These are phyloP conservation scores for Caenorhabditis sp. DNA, from an alignment of 2,888 invertebrate genomes.

Conservation along the genomic window DNA sequence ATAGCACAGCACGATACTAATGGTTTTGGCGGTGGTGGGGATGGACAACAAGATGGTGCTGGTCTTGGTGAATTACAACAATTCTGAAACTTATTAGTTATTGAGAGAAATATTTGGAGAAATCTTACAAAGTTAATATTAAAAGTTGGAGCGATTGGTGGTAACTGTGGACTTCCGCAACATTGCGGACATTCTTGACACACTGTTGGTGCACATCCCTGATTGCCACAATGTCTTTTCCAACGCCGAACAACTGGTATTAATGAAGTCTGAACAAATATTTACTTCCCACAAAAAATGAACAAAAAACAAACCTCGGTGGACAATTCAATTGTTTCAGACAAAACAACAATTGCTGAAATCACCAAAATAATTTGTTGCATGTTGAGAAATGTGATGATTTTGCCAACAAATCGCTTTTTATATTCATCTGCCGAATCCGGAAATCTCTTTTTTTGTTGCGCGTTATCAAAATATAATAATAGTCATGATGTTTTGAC, in stretches of 20 bases:
- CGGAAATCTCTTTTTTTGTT: not conserved
- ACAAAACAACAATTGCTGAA: not conserved
- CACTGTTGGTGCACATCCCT: slow-evolving; percentile 30
- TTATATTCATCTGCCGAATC: not conserved
- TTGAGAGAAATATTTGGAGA: not conserved
- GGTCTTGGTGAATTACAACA: slow-evolving; percentile 48
- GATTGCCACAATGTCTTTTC: slow-evolving; percentile 33
- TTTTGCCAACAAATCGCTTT: not conserved
- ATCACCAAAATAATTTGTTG: not conserved
- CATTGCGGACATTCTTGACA: slow-evolving; percentile 44
- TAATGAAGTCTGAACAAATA: slow-evolving; percentile 14
- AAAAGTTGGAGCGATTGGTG: slow-evolving; percentile 20
- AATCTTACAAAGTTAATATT: slow-evolving; percentile 30
- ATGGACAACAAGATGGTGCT: slow-evolving; percentile 39
- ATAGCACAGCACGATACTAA: slow-evolving; percentile 9
- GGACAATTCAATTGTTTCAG: not conserved
- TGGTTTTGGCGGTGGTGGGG: slow-evolving; percentile 21
- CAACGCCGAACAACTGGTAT: slow-evolving; percentile 24
- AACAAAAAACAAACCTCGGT: not conserved
- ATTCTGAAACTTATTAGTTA: slow-evolving; percentile 13
- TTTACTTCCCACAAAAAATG: not conserved
- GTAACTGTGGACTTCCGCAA: slow-evolving; percentile 11
- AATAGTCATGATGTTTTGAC: slow-evolving; percentile 6
- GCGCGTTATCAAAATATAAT: slow-evolving; percentile 7
- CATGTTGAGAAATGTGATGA: not conserved